A percentile compares a stretch with the other conserved stretches of the same genome.
phyloP scores from a whole-genome alignment of 2,888 invertebrate genomes.

The Schizaphis graminum region DNA sequence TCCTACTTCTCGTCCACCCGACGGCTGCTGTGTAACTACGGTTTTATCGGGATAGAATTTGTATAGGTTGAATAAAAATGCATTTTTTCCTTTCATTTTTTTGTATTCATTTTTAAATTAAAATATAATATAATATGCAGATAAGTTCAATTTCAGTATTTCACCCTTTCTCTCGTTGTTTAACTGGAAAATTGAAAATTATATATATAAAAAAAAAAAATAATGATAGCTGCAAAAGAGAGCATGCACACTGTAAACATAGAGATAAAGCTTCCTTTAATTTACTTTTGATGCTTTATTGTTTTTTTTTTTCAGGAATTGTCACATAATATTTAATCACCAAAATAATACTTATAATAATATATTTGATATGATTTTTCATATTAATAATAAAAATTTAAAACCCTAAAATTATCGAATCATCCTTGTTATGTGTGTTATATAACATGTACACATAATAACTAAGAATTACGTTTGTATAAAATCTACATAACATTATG shows the following conservation, averaged over 20 bases:
- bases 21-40: not conserved
- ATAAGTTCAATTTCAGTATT: conserved; percentile 57
- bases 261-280: conserved; percentile 53
- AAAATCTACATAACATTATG: not conserved
- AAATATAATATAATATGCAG: conserved; percentile 41
- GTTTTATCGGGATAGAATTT: conserved; percentile 53
- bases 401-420: not conserved
- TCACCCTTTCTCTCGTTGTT: conserved; percentile 47
- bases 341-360: not conserved
- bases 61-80: conserved; percentile 56
- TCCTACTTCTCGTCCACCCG: not conserved
- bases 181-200: conserved; percentile 61
- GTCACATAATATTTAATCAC: not conserved
- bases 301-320: not conserved
- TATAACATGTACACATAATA: not conserved
- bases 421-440: not conserved
- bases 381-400: not conserved
- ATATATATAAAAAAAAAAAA: conserved; percentile 49
- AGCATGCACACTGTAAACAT: conserved; percentile 34
- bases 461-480: not conserved
- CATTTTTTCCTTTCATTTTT: conserved; percentile 33
- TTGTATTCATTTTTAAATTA: conserved; percentile 60
- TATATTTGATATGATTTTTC: not conserved
- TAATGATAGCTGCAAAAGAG: not conserved
- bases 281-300: conserved; percentile 24